Conservation (phyloP, 2,113 vertebrate species). For the Pachycephala philippinensis region DNA sequence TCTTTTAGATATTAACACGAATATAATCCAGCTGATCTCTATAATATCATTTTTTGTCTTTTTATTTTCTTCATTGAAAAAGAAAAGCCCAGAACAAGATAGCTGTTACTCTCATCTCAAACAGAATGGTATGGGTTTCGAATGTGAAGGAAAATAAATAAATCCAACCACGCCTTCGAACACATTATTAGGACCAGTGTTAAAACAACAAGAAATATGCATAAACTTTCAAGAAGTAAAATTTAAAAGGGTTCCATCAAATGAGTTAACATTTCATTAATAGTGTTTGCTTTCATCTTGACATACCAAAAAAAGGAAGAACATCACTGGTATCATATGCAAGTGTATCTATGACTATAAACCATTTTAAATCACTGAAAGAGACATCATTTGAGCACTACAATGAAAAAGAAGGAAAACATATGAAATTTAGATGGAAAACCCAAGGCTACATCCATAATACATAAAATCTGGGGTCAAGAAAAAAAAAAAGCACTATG, state of each 20-base stretch:
- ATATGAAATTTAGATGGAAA: neutral
- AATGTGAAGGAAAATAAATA: neutral
- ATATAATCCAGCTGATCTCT: neutral
- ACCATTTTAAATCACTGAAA: neutral
- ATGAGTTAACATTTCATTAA: neutral
- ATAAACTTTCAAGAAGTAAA: neutral
- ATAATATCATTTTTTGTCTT: neutral
- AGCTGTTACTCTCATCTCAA: neutral
- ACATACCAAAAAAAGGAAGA: neutral
- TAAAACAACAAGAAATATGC: neutral
- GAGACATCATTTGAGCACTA: neutral
- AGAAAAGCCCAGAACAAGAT: neutral
- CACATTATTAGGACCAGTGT: neutral
- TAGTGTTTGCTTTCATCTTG: neutral
- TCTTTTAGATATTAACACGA: neutral
- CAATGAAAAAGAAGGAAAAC: neutral
- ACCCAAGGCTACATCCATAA: neutral
- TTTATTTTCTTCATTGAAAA: neutral
- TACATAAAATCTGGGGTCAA: neutral
- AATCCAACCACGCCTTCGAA: neutral
- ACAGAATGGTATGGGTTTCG: neutral
- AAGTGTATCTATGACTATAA: neutral
- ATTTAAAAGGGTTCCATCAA: neutral
- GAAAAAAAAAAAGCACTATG: neutral
- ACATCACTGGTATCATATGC: neutral